Percentiles rank a stretch among this genome's conserved stretches.
These are phyloP conservation scores for Cheilosia soror DNA, from an alignment of 2,888 invertebrate genomes.

Conservation along the genomic window DNA sequence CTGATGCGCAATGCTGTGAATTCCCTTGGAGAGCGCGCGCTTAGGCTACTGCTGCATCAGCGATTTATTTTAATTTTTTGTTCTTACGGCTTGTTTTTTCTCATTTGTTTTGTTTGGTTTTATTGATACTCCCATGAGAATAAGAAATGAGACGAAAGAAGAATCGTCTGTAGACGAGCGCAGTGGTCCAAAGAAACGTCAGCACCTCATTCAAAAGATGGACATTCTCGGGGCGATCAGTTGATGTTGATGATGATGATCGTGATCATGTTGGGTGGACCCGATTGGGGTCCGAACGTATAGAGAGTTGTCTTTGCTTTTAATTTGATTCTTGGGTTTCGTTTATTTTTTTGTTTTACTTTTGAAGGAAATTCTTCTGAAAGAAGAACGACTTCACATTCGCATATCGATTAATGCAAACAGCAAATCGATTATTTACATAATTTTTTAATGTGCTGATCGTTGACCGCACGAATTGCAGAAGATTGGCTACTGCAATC, in stretches of 20 bases:
- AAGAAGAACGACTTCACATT: neutral
- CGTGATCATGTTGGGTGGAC: conserved; percentile 71
- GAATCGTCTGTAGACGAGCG: conserved; percentile 31
- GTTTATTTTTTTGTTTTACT: conserved; percentile 4
- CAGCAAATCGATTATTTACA: conserved; percentile 75
- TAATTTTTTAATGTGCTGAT: conserved; percentile 59
- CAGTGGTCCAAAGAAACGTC: conserved; percentile 58
- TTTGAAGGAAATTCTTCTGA: neutral
- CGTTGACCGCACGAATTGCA: conserved; percentile 12
- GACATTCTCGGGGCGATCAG: conserved; percentile 65
- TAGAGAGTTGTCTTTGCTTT: conserved; percentile 47
- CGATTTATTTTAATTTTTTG: conserved; percentile 63
- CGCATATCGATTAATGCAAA: conserved; percentile 63
- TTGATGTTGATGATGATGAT: conserved; percentile 73
- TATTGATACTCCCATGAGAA: conserved; percentile 35
- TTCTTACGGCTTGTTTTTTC: conserved; percentile 1
- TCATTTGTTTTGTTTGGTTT: too few relatives aligned
- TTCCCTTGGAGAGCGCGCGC: conserved; percentile 17
- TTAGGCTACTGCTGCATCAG: conserved; percentile 10
- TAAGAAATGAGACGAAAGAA: conserved; percentile 33
- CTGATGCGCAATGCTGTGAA: conserved; percentile 30
- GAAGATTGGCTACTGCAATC: conserved; percentile 10
- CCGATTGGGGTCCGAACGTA: conserved; percentile 47
- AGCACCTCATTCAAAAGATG: conserved; percentile 73
- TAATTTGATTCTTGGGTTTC: conserved; percentile 10